Percentiles rank a stretch among this genome's conserved stretches.
phyloP scores from a whole-genome alignment of 1,140 invertebrate genomes.

The Camponotus floridanus region DNA sequence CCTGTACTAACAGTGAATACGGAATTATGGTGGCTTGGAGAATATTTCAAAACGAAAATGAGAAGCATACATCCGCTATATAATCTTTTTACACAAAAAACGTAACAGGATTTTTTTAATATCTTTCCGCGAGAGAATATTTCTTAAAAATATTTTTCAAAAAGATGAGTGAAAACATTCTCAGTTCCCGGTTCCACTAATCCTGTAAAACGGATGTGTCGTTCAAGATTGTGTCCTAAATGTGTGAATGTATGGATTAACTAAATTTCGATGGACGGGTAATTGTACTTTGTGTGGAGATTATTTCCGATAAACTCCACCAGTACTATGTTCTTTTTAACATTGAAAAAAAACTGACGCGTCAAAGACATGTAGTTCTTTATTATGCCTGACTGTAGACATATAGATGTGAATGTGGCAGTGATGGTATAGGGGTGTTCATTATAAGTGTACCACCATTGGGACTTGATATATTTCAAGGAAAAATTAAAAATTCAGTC shows the following conservation, averaged over 20 bases:
- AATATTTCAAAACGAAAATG: slow-evolving; percentile 18
- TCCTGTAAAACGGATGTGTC: slow-evolving; percentile 31
- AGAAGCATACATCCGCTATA: slow-evolving; percentile 20
- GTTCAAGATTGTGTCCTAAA: slow-evolving; percentile 61
- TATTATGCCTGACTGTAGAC: slow-evolving; percentile 51
- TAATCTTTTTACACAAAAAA: slow-evolving; percentile 15
- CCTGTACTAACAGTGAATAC: background rate
- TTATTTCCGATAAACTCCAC: slow-evolving; percentile 13
- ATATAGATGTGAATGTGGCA: slow-evolving; percentile 56
- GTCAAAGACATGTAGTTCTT: slow-evolving; percentile 44
- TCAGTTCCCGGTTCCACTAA: slow-evolving; percentile 48
- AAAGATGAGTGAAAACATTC: slow-evolving; percentile 67
- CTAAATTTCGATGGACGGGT: slow-evolving; percentile 22
- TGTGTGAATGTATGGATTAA: slow-evolving; percentile 66
- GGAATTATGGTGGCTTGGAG: background rate
- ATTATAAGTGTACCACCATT: slow-evolving; percentile 58
- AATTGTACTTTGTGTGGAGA: slow-evolving; percentile 6
- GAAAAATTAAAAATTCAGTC: background rate
- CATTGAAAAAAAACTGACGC: slow-evolving; percentile 14
- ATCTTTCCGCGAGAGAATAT: background rate
- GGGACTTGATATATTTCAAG: slow-evolving; percentile 19
- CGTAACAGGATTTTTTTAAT: slow-evolving; percentile 23
- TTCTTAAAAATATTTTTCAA: slow-evolving; percentile 27
- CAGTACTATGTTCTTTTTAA: slow-evolving; percentile 30
- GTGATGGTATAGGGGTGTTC: slow-evolving; percentile 35